Evolutionary conservation across 2,888 invertebrate species (phyloP).

Genomic region (Drosophila quinaria): DNA sequence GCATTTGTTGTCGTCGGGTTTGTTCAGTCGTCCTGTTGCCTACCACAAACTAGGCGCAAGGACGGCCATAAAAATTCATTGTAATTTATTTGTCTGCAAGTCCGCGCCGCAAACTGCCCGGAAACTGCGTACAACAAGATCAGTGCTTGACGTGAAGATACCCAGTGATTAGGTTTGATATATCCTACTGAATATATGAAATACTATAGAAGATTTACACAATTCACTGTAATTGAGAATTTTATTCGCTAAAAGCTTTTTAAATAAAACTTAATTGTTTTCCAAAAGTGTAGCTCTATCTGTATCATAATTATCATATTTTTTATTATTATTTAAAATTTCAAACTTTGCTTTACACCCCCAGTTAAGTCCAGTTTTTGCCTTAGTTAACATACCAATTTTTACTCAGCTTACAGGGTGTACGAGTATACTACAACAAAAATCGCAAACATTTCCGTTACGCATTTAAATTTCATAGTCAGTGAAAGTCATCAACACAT

Average conservation of each 20-base stretch:
- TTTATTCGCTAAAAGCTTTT: too few species aligned
- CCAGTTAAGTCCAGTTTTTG: too few species aligned
- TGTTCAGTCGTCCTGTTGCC: slow-evolving; percentile 48
- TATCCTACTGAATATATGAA: too few species aligned
- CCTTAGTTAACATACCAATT: not conserved
- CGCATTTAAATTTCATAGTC: slow-evolving; percentile 83
- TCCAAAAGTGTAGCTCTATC: too few species aligned
- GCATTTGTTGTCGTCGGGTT: slow-evolving; percentile 47
- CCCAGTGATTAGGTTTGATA: not conserved
- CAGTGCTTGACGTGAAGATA: not conserved
- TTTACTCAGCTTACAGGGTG: not conserved
- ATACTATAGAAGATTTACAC: too few species aligned
- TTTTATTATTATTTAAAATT: too few species aligned
- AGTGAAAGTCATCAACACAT: slow-evolving; percentile 83
- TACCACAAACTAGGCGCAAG: slow-evolving; percentile 78
- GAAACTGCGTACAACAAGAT: not conserved
- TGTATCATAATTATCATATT: too few species aligned
- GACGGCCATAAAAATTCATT: slow-evolving; percentile 73
- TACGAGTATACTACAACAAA: slow-evolving; percentile 32
- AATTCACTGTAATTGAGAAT: too few species aligned
- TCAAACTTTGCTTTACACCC: too few species aligned
- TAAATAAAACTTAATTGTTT: too few species aligned
- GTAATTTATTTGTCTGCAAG: slow-evolving; percentile 77
- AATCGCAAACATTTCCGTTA: slow-evolving; percentile 76
- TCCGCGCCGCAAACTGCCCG: slow-evolving; percentile 33